A percentile compares a stretch with the other conserved stretches of the same genome.
These are phyloP conservation scores for Atherinomorus stipes DNA, from an alignment of 2,113 vertebrate species.

Conservation along the genomic window DNA sequence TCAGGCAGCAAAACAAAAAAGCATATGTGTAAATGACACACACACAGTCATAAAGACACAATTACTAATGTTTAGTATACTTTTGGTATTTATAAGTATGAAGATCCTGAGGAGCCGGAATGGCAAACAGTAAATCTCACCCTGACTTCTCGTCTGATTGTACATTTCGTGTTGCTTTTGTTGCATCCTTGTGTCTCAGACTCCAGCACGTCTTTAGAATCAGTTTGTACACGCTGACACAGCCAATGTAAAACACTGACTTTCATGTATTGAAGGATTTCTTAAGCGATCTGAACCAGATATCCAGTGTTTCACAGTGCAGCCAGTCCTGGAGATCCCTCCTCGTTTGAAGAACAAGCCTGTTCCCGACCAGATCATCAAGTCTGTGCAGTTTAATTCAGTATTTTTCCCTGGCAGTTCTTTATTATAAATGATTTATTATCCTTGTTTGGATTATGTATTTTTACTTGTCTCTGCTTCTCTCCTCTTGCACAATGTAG, in stretches of 20 bases:
- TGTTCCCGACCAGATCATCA: constrained; percentile 98
- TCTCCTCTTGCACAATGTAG: constrained; percentile 70
- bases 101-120: constrained; percentile 1
- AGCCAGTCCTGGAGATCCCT: constrained; percentile 95
- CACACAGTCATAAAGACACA: neutral
- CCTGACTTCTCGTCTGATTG: neutral
- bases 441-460: constrained; percentile 16
- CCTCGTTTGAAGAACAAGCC: constrained; percentile 94
- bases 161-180: constrained; percentile 9
- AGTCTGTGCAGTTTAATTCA: constrained; percentile 84
- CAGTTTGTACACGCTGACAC: neutral
- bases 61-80: neutral
- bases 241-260: neutral
- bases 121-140: neutral
- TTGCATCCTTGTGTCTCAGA: constrained; percentile 6
- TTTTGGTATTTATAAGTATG: neutral
- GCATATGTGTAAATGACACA: neutral
- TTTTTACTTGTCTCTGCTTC: neutral
- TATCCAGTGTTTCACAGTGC: constrained; percentile 98
- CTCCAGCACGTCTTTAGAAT: neutral
- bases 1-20: constrained; percentile 13
- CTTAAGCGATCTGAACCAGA: constrained; percentile 87
- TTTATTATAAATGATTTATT: neutral
- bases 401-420: neutral
- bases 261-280: constrained; percentile 58